Evolutionary conservation across 2,797 vertebrate species (phyloP), one percentile per base, ranked within the genome.

Genomic region (Crossoptilon crossoptilon): DNA sequence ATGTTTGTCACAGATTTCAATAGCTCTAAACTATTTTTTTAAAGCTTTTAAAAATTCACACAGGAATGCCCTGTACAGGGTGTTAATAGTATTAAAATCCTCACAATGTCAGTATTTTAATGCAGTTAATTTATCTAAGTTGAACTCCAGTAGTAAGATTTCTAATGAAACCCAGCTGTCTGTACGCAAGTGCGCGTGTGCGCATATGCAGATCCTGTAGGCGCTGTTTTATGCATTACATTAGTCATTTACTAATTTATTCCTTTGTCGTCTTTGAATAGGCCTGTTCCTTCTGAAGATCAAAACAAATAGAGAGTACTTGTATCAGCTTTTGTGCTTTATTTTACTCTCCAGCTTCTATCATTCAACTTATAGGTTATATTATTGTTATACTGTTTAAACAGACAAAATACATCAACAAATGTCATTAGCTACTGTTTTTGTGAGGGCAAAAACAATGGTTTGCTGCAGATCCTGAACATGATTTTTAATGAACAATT

Each of bases 91-190:
- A 96, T 94, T 96, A 94, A 96, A 95, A 86, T 91, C 93, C 95
- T 97, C 97, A 97, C 97, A 78, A 29, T 69, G 94, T 96, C 97
- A 97, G 97, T 97, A 96, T 98, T 97, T 97, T 91, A 91, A 91
- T 70, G 90, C 91, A 96, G 94, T 96, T 97, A 96, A 97, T 97
- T 98, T 97, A 97, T 96, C 97, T 75, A 91, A 96, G 93, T 96
- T 97, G 89, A 96, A 94, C 87, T 81, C 93, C 49, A 74, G 53
- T 94, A 94, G 93, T 87, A 76, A 87, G 87, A 95, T 97, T 96
- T 95, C 78, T 93, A 89, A 96, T 37, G 84, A 90, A 71, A 86
- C 87, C 84, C 37, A 75, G 66, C 90, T 91, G 94, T 84, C 62
- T 94, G 68, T 91, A 24, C 37, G 59, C 83, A 48, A 49, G 84